phyloP scores from a whole-genome alignment of 2,113 vertebrate species.

The Phalacrocorax brasilianus region DNA sequence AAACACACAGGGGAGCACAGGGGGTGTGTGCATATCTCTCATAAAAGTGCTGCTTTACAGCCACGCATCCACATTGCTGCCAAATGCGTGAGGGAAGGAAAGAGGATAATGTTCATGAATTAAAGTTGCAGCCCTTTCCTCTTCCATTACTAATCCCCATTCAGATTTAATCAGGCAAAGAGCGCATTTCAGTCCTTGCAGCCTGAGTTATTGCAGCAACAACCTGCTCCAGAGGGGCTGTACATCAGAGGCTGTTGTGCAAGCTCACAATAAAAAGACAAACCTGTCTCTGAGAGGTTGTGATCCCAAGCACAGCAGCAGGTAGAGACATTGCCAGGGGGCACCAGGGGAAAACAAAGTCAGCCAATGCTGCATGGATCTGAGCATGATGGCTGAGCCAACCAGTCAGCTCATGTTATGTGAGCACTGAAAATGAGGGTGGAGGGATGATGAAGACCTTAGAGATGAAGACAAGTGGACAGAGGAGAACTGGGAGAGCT shows the following conservation, averaged over 20 bases:
- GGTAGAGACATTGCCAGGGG: background rate
- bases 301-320: background rate
- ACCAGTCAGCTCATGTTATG: background rate
- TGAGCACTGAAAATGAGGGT: background rate
- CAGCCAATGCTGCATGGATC: rapidly evolving
- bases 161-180: constrained; percentile 47
- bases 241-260: background rate
- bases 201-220: background rate
- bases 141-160: constrained; percentile 23
- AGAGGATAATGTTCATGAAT: constrained; percentile 32
- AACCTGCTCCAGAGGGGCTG: background rate
- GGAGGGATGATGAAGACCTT: background rate
- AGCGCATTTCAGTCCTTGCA: background rate
- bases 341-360: background rate
- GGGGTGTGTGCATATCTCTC: background rate
- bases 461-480: background rate
- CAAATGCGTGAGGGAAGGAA: background rate
- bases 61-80: background rate
- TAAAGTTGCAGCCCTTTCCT: constrained; percentile 8
- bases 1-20: background rate
- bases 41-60: background rate
- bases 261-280: background rate
- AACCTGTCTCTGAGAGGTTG: background rate
- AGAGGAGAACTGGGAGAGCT: background rate
- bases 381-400: background rate